Evolutionary conservation across 2,797 vertebrate species (phyloP).

Genomic region (Amniataba percoides): DNA sequence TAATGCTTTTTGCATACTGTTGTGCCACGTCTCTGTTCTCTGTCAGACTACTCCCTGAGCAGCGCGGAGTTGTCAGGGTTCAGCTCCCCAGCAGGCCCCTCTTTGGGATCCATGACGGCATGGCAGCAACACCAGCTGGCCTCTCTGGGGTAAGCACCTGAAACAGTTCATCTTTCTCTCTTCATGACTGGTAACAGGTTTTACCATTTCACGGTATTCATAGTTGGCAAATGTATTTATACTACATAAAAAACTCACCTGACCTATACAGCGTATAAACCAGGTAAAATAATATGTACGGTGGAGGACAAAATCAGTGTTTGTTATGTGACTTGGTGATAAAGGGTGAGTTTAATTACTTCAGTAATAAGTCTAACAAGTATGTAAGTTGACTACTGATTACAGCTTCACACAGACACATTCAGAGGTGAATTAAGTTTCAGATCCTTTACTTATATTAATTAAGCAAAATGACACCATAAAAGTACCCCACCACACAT

Average conservation of each 20-base stretch:
- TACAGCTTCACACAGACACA: no score
- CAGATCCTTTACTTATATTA: no score
- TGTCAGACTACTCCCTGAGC: conserved; percentile 91
- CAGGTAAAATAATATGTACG: background rate
- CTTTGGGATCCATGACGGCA: conserved; percentile 89
- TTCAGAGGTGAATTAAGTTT: no score
- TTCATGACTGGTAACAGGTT: background rate
- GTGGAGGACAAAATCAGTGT: background rate
- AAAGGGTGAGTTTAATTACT: background rate
- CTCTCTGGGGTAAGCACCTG: conserved; percentile 89
- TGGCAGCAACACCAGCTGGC: conserved; percentile 94
- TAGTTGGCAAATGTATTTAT: background rate
- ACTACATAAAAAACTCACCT: background rate
- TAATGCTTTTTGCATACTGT: background rate
- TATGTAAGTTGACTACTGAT: no score
- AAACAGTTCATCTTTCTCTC: conserved; percentile 1
- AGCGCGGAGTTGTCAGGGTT: conserved; percentile 92
- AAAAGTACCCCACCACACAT: background rate
- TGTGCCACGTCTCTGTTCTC: background rate
- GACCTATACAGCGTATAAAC: background rate
- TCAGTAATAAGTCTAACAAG: no score
- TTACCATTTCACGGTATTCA: background rate
- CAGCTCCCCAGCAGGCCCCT: conserved; percentile 87
- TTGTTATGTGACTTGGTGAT: background rate
- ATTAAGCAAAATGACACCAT: background rate